phyloP scores from a whole-genome alignment of 2,113 vertebrate genomes.

The Sceloporus tristichus region DNA sequence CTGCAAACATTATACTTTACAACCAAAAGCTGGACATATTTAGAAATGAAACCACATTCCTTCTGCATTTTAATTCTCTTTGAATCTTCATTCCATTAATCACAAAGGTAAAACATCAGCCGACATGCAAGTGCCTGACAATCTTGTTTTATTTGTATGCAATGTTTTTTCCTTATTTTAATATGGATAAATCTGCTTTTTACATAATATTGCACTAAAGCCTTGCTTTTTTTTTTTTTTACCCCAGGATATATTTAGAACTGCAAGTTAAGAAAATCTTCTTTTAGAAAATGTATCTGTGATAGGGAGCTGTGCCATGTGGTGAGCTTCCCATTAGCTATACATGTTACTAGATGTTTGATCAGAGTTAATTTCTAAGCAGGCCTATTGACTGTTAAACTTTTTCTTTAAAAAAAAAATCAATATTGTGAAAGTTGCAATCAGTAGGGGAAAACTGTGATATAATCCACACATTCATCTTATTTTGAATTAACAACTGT shows the following conservation, averaged over 20 bases:
- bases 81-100: constrained; percentile 56
- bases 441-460: constrained; percentile 55
- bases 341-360: constrained; percentile 56
- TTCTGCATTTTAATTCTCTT: constrained; percentile 35
- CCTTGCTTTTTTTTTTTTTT: constrained; percentile 60
- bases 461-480: constrained; percentile 63
- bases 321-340: constrained; percentile 43
- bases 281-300: constrained; percentile 50
- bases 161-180: constrained; percentile 41
- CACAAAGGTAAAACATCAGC: constrained; percentile 35
- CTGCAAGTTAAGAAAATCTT: constrained; percentile 59
- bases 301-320: constrained; percentile 31
- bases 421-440: constrained; percentile 45
- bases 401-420: constrained; percentile 49
- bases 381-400: constrained; percentile 52
- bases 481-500: constrained; percentile 72
- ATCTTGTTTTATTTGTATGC: constrained; percentile 61
- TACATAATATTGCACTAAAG: constrained; percentile 74
- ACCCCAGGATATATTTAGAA: constrained; percentile 65
- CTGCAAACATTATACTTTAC: constrained; percentile 35
- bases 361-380: constrained; percentile 46
- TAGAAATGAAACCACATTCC: constrained; percentile 40
- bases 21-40: constrained; percentile 43
- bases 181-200: constrained; percentile 55
- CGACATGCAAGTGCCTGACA: constrained; percentile 59